Evolutionary conservation across 2,113 vertebrate genomes (phyloP), one percentile per base, ranked within the genome.

Genomic region (Hydropotes inermis): DNA sequence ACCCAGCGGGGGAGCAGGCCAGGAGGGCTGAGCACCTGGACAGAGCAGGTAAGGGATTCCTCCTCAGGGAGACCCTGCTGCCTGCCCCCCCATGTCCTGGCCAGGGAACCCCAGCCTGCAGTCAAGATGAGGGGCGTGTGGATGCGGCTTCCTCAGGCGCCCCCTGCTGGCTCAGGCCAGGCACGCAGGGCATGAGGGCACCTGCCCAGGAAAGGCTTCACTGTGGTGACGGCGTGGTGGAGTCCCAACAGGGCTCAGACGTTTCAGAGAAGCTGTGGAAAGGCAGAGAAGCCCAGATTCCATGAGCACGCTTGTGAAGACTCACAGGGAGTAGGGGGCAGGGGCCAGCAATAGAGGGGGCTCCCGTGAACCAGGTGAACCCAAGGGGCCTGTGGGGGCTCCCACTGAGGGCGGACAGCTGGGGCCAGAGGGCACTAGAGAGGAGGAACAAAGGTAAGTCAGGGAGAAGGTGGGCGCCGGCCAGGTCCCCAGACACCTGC

Each of bases 241-340:
- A 89, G 30, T 93, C 90, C 92, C 94, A 85, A 39, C 60, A 11
- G 28, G 17, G 28, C 95, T 99, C 99, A 99, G 92, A 97, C 97
- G 1, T 99, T 98, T 39, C 98, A 97, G 47, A 99, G 98, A 79
- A 99, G 98, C 99, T 99, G 98, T 36, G 89, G 96, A 89, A 30
- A 96, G 81, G 76, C 8, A 91, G 9, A 97, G 92, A 33, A 85
- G 70, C 67, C 91, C 94, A 74, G 16, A 45, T 95, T 47, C 64
- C 1, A 14, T 60, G 10, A 92, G 17, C 12, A 36, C 5, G 2
- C 13, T n/a, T 6, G 76, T 47, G n/a, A 10, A 28, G 6, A 33
- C 36, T 45, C 27, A 30, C 39, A 55, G 64, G 78, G 50, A 54
- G 21, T n/a, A 36, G 81, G 79, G 39, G 64, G 27, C n/a, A 8